Evolutionary conservation across 1,140 invertebrate genomes (phyloP).

Genomic region (Scaptomyza montana): DNA sequence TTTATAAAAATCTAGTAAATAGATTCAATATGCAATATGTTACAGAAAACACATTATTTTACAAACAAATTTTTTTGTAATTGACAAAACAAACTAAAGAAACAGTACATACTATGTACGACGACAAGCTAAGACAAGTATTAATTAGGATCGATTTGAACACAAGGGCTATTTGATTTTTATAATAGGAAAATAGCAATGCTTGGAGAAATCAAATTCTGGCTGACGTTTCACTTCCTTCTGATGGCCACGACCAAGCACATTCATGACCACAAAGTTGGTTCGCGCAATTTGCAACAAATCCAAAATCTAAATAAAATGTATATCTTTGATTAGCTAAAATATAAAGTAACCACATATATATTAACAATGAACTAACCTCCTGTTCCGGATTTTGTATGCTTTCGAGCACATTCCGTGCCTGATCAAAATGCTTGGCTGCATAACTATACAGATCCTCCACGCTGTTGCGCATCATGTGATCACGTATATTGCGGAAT

Average conservation of each 20-base stretch:
- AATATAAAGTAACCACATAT: too few relatives aligned
- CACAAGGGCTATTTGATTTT: slow-evolving; percentile 85
- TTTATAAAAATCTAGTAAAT: too few relatives aligned
- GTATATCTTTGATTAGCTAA: not conserved
- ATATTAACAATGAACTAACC: slow-evolving; percentile 84
- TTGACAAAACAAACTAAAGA: slow-evolving; percentile 49
- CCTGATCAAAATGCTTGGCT: slow-evolving; percentile 96
- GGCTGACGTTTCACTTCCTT: slow-evolving; percentile 92
- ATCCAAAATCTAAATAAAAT: slow-evolving; percentile 88
- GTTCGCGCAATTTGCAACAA: slow-evolving; percentile 95
- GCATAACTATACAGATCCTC: slow-evolving; percentile 90
- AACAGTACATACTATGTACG: slow-evolving; percentile 5
- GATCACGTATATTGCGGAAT: slow-evolving; percentile 88
- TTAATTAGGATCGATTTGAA: slow-evolving; percentile 26
- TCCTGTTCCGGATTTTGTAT: slow-evolving; percentile 91
- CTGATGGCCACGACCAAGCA: slow-evolving; percentile 95
- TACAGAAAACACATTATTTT: slow-evolving; percentile 20
- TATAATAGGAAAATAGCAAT: slow-evolving; percentile 95
- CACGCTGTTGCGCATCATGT: slow-evolving; percentile 69
- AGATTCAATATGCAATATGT: too few relatives aligned
- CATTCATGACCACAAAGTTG: slow-evolving; percentile 97
- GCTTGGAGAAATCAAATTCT: slow-evolving; percentile 95
- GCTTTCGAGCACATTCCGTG: slow-evolving; percentile 92
- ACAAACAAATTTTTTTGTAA: slow-evolving; percentile 63
- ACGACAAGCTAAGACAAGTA: slow-evolving; percentile 19